phyloP scores from a whole-genome alignment of 2,797 vertebrate species.

The Calcarius lapponicus region DNA sequence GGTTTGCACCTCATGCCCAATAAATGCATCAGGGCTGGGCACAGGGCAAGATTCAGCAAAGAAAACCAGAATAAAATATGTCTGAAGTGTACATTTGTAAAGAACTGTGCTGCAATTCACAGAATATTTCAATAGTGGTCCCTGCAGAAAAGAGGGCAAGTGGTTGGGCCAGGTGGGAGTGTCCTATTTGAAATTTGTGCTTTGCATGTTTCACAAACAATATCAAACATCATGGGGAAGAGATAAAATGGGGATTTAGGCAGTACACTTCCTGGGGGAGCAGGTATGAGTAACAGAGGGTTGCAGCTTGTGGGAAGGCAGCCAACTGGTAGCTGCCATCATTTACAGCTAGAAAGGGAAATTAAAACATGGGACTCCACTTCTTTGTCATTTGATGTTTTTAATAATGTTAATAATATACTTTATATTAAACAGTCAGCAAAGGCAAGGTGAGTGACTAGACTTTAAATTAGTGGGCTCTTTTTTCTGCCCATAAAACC shows the following conservation, averaged over 20 bases:
- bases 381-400: constrained; percentile 12
- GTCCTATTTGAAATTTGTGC: rapidly evolving
- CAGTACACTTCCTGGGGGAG: background rate
- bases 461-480: background rate
- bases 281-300: background rate
- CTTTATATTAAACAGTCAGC: background rate
- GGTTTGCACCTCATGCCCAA: background rate
- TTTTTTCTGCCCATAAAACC: constrained; percentile 34
- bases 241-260: background rate
- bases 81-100: background rate
- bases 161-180: background rate
- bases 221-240: background rate
- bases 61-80: background rate
- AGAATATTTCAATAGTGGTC: background rate
- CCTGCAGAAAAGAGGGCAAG: background rate
- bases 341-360: background rate
- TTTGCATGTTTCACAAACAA: background rate
- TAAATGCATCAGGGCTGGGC: background rate
- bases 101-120: background rate
- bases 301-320: background rate
- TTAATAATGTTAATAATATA: background rate
- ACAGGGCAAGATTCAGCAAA: background rate
- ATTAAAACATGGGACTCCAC: background rate
- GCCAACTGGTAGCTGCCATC: background rate
- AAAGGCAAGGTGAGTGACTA: background rate